Evolutionary conservation across 2,797 vertebrate species (phyloP), one percentile per base, ranked within the genome.

Genomic region (Pipistrellus kuhlii): DNA sequence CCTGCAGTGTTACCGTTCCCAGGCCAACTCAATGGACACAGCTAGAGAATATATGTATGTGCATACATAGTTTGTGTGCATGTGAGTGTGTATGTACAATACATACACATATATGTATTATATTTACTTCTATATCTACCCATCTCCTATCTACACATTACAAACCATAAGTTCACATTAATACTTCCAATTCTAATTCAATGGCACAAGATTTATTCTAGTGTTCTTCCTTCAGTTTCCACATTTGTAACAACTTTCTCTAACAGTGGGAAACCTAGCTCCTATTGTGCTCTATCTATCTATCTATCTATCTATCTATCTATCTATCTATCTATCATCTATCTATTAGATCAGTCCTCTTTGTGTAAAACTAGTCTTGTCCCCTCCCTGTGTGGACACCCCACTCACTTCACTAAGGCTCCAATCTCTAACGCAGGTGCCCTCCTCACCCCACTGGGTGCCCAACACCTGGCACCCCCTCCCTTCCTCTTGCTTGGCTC

Each of bases 211-310:
- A 32, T 78, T 78, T 57, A 44, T 92, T 59, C 14, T 92, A 9
- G 7, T 85, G 77, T 75, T 85, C 80, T 85, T 41, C 27, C 72
- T 83, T 72, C 48, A 77, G n/a, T 78, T 80, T 84, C 57, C 21
- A 73, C 17, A 62, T 68, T 76, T 62, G 6, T 51, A 51, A 83
- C 53, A 72, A 81, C 14, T n/a, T 69, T 80, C 62, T 68, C 73
- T 51, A 80, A 46, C 0, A 69, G 6, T 69, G 4, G 85, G 20
- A 85, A 92, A 53, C 15, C 15, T 2, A 32, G n/a, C 9, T 71
- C 38, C 25, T 17, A 32, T 68, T 53, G n/a, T 69, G n/a, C 9
- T 81, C 75, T 53, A 57, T 21, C 17, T 51, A 57, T 21, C 17
- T 51, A 75, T 57, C 57, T 51, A 73, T 51, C 89, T 35, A 35